Percentiles rank a stretch among this genome's conserved stretches.
Evolutionary conservation across 2,797 vertebrate species (phyloP).

Genomic region (Aldrovandia affinis): DNA sequence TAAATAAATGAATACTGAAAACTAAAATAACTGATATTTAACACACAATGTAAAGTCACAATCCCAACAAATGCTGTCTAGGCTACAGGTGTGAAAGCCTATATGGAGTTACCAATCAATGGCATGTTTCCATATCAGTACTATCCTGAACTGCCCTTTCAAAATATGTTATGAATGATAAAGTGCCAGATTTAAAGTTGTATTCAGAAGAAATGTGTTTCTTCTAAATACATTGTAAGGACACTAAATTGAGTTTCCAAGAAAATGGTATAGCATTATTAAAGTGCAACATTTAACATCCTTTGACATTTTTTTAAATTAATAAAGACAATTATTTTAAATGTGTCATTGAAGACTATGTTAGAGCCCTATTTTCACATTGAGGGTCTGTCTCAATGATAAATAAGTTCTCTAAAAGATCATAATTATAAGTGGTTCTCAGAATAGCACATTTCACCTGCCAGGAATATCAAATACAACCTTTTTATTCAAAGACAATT

Average conservation of each 20-base stretch:
- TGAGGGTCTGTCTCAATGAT: conserved; percentile 10
- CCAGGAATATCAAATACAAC: conserved; percentile 20
- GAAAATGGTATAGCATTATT: background rate
- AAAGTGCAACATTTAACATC: background rate
- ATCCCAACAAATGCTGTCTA: too few relatives aligned
- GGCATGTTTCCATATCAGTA: background rate
- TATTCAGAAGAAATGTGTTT: background rate
- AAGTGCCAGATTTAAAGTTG: background rate
- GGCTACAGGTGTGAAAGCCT: too few relatives aligned
- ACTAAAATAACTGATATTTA: too few relatives aligned
- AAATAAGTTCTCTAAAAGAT: conserved; percentile 23
- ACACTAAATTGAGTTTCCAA: background rate
- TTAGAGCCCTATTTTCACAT: conserved; percentile 23
- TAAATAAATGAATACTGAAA: too few relatives aligned
- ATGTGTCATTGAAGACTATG: conserved; percentile 10
- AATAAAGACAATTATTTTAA: background rate
- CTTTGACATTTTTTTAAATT: conserved; percentile 3
- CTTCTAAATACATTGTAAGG: background rate
- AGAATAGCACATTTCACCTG: conserved; percentile 14
- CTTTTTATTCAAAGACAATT: conserved; percentile 16
- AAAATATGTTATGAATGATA: background rate
- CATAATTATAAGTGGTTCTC: conserved; percentile 18
- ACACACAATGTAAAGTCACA: too few relatives aligned
- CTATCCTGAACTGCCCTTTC: background rate
- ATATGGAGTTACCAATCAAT: too few relatives aligned